Percentiles rank a stretch among this genome's conserved stretches.
These are phyloP conservation scores for Catamblyrhynchus diadema DNA, from an alignment of 2,797 vertebrate species.

Conservation along the genomic window DNA sequence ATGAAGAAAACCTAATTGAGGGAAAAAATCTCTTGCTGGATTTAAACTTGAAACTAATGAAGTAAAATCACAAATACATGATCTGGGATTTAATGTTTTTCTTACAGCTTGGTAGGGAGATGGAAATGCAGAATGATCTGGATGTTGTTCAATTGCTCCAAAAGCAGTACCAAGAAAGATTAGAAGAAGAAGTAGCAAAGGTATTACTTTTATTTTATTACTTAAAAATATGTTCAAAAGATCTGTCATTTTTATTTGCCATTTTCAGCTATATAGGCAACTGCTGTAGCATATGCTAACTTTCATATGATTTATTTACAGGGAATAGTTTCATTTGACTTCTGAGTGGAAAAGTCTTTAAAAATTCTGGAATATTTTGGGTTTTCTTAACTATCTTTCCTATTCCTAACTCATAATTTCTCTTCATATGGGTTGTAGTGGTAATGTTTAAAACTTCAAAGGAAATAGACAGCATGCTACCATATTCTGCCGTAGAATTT, in stretches of 20 bases:
- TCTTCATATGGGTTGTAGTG: not conserved
- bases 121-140: conserved; percentile 34
- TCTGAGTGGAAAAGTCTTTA: not conserved
- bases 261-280: not conserved
- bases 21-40: not conserved
- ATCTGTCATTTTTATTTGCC: not conserved
- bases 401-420: not conserved
- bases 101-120: conserved; percentile 59
- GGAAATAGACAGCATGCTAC: not conserved
- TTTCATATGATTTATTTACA: not conserved
- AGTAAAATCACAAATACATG: not conserved
- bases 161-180: conserved; percentile 80
- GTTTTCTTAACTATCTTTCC: not conserved
- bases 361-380: not conserved
- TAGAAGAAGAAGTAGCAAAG: conserved; percentile 94
- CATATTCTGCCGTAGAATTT: not conserved
- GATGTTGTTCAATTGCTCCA: conserved; percentile 64
- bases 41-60: not conserved
- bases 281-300: not conserved
- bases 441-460: not conserved
- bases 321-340: not conserved
- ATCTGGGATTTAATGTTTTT: conserved; percentile 22
- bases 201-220: conserved; percentile 61
- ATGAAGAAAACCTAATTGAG: not conserved
- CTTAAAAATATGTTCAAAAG: not conserved